Percentiles rank a stretch among this genome's conserved stretches.
Evolutionary conservation across 2,797 vertebrate species (phyloP).

Genomic region (Rhinoraja longicauda): DNA sequence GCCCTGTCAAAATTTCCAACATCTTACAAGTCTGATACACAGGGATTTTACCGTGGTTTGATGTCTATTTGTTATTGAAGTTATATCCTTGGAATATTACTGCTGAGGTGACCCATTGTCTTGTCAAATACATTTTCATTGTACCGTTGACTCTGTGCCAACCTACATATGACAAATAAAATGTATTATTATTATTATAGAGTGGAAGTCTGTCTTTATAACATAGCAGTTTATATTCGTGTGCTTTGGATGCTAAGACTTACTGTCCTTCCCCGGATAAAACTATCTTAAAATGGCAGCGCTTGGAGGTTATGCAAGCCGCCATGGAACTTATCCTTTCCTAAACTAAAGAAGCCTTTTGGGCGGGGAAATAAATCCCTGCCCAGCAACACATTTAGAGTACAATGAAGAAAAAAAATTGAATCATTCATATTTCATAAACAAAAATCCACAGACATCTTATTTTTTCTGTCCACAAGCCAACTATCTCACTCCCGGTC

Average conservation of each 20-base stretch:
- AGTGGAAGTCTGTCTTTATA: neutral
- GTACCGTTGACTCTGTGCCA: too few species aligned
- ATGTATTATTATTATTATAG: too few species aligned
- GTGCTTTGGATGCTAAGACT: too few species aligned
- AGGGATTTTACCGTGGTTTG: conserved; percentile 16
- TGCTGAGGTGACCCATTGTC: too few species aligned
- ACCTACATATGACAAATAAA: too few species aligned
- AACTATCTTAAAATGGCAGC: neutral
- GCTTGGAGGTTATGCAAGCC: neutral
- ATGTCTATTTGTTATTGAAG: neutral
- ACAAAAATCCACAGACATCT: neutral
- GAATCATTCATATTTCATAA: conserved; percentile 30
- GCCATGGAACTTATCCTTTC: neutral
- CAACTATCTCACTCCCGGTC: neutral
- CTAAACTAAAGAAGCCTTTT: neutral
- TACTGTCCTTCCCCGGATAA: neutral
- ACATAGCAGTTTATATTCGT: too few species aligned
- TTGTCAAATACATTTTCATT: too few species aligned
- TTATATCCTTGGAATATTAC: too few species aligned
- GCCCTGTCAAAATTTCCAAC: neutral
- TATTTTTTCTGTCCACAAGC: conserved; percentile 7
- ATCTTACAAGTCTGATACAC: conserved; percentile 8
- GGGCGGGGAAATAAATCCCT: neutral
- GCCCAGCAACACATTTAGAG: neutral
- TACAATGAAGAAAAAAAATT: neutral